A percentile compares a stretch with the other conserved stretches of the same genome.
Evolutionary conservation across 2,797 vertebrate genomes (phyloP).

Genomic region (Molothrus aeneus): DNA sequence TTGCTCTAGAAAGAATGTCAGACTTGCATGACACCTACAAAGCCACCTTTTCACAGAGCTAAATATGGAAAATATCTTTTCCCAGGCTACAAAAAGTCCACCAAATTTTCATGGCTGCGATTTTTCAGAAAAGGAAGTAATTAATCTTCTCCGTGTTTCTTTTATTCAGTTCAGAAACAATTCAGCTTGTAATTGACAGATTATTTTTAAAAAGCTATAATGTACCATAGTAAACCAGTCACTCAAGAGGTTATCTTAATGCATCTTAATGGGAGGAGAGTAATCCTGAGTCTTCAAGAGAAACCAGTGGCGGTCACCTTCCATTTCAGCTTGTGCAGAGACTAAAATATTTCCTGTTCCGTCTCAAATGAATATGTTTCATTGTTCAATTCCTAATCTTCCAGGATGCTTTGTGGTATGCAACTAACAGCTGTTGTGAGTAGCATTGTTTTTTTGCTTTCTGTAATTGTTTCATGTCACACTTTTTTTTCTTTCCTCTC

Average conservation of each 20-base stretch:
- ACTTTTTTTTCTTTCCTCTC: slow-evolving; percentile 79
- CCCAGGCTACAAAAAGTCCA: background rate
- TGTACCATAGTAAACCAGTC: background rate
- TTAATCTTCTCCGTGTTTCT: background rate
- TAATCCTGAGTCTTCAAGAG: background rate
- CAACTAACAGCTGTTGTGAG: slow-evolving; percentile 64
- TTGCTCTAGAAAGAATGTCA: background rate
- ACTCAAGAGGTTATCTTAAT: background rate
- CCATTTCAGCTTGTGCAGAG: slow-evolving; percentile 2
- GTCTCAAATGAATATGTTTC: slow-evolving; percentile 49
- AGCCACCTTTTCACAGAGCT: background rate
- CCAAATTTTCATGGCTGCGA: background rate
- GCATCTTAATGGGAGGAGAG: background rate
- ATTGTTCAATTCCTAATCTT: slow-evolving; percentile 55
- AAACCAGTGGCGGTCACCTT: background rate
- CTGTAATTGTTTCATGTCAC: slow-evolving; percentile 76
- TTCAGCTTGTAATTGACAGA: background rate
- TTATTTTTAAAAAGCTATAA: background rate
- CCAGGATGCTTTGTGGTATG: slow-evolving; percentile 58
- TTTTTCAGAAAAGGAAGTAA: background rate
- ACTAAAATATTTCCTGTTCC: slow-evolving; percentile 38
- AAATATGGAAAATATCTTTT: background rate
- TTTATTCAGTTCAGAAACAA: background rate
- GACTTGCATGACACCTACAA: background rate
- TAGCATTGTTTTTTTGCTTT: slow-evolving; percentile 65